Conservation (phyloP, 2,888 invertebrate species). For the Sesia apiformis region DNA sequence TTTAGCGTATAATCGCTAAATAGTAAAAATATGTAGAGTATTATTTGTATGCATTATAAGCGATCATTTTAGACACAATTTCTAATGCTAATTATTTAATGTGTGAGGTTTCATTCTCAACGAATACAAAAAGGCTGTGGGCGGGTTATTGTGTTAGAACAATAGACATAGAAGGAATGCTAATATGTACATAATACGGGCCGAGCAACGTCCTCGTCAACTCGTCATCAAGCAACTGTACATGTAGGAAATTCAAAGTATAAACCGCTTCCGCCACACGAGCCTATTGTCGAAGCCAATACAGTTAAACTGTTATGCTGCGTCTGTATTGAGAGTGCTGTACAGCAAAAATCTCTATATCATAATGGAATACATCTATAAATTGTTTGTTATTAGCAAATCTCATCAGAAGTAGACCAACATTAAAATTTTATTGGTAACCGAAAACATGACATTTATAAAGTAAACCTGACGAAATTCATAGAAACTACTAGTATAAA, state of each 20-base stretch:
- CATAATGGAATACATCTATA: no score
- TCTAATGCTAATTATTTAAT: slow-evolving; percentile 35
- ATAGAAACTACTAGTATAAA: no score
- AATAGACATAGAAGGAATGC: slow-evolving; percentile 44
- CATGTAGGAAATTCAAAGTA: slow-evolving; percentile 4
- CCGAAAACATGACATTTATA: no score
- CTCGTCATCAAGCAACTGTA: slow-evolving; percentile 2
- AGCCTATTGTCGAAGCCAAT: slow-evolving; percentile 4
- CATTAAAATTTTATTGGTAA: no score
- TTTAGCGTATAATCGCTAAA: not conserved
- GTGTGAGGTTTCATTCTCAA: slow-evolving; percentile 36
- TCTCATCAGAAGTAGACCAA: no score
- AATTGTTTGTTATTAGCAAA: no score
- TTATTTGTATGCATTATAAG: slow-evolving; percentile 2
- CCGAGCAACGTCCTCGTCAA: slow-evolving; percentile 16
- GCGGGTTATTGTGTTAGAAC: slow-evolving; percentile 51
- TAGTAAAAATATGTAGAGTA: not conserved
- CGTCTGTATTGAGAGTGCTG: slow-evolving; percentile 3
- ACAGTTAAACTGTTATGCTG: slow-evolving; percentile 8
- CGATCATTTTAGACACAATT: slow-evolving; percentile 20
- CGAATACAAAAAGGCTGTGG: slow-evolving; percentile 42
- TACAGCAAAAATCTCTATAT: no score
- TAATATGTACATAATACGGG: slow-evolving; percentile 32
- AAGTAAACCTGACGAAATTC: no score
- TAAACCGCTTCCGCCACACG: slow-evolving; percentile 7